Base-by-base conservation (phyloP, 2,888 invertebrate species). In the Archips xylosteana region DNA sequence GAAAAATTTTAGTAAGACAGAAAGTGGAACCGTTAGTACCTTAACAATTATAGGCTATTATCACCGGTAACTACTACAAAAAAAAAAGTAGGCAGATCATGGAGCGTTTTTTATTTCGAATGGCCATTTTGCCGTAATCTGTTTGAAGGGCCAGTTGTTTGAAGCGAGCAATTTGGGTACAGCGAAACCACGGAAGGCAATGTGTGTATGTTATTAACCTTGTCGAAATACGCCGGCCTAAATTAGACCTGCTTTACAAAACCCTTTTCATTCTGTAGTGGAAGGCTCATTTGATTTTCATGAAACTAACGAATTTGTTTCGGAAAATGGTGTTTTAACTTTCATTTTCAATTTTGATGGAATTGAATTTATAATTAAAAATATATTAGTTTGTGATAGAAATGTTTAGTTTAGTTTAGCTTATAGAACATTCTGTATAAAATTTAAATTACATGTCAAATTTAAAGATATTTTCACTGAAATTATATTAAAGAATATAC, bases 121-220 rank as follows among this genome's bases (percentile, higher is more conserved):
- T 42, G 36, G 12, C 34, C 3, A 15, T 34, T 66, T 54, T 66
- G 45, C 10, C 54, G 1, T 67, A 36, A 62, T 61, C 61, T 71
- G 61, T 9, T 32, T n/a, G 32, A 67, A 51, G 71, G 66, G 66
- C 60, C 60, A 65, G 65, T 67, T 71, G 71, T 71, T 66, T 54
- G 54, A 66, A 65, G 49, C 60, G 34, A 67, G 71, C 71, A 45
- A 67, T 71, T 67, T 66, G 51, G 66, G 45, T 62, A 61, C 60
- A 71, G 60, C 12, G 39, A 71, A 65, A 71, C 71, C 61, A 34
- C 66, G 66, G 23, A 10, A 42, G 60, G 71, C 66, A 59, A 60
- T 51, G 71, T 67, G 61, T 36, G 49, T 66, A 67, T 67, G 66
- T 71, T 66, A 67, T 71, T 71, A 62, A 71, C 66, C 71, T 47